phyloP scores from a whole-genome alignment of 2,797 vertebrate species.

The Cynopterus sphinx region DNA sequence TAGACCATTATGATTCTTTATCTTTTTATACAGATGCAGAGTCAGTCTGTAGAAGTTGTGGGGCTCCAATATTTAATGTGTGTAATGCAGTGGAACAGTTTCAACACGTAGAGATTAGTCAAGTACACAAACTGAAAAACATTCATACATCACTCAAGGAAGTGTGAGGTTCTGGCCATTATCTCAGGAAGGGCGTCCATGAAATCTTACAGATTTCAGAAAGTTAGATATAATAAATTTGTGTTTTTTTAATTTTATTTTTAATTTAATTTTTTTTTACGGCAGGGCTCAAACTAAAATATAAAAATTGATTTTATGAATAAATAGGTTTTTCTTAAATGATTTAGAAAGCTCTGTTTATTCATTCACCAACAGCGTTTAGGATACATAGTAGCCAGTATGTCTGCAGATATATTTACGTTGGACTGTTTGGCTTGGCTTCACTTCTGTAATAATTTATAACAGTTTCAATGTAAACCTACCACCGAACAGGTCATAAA shows the following conservation, averaged over 20 bases:
- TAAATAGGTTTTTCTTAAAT: constrained; percentile 91
- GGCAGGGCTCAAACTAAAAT: constrained; percentile 80
- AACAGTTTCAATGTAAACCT: constrained; percentile 97
- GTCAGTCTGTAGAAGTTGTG: constrained; percentile 32
- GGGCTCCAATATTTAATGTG: constrained; percentile 78
- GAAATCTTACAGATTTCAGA: constrained; percentile 78
- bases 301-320: constrained; percentile 89
- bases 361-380: constrained; percentile 93
- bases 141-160: constrained; percentile 73
- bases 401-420: constrained; percentile 96
- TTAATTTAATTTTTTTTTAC: constrained; percentile 40
- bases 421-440: constrained; percentile 96
- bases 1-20: constrained; percentile 43
- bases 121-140: constrained; percentile 74
- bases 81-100: constrained; percentile 77
- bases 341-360: constrained; percentile 90
- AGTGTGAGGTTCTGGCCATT: constrained; percentile 77
- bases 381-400: constrained; percentile 92
- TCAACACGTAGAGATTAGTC: constrained; percentile 80
- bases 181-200: constrained; percentile 76
- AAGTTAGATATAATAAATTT: constrained; percentile 80
- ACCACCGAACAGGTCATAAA: constrained; percentile 94
- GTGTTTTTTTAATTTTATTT: background rate
- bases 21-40: constrained; percentile 65
- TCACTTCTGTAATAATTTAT: constrained; percentile 96